Evolutionary conservation across 2,113 vertebrate species (phyloP), one percentile per base, ranked within the genome.

Genomic region (Leptocoma aspasia): DNA sequence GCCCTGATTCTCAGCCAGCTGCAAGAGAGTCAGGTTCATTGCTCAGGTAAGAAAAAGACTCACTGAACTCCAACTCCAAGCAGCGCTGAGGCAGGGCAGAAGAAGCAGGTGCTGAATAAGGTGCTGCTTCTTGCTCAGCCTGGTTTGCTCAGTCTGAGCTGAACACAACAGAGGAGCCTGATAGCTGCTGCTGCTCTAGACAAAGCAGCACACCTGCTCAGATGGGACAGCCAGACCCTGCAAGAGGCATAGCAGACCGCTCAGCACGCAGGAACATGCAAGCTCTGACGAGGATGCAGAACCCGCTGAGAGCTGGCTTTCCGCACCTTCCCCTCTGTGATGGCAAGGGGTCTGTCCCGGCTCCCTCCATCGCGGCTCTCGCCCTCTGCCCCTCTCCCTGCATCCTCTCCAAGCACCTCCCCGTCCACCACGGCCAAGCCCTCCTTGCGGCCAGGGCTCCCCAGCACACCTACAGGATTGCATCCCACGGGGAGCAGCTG

Each of bases 201-300:
- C 24, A 44, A 28, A 69, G 64, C 63, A 10, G 13, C 2, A 4
- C 41, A 44, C 35, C 76, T 31, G 44, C 70, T 68, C 88, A 33
- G 49, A 33, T 19, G 61, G 82, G 73, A 63, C 61, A 72, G 70
- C 35, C 69, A 39, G 65, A 50, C 42, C 20, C 60, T 2, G 3
- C 35, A 18, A 77, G 69, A 13, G 31, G 16, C 85, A 63, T 0
- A 31, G 35, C 56, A 70, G 27, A 56, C 14, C 24, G 1, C 35
- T 45, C 56, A 6, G 39, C 3, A 1, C 0, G 2, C 33, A 13
- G 49, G 11, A 54, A 60, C 1, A 2, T 1, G 4, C 1, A 1
- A 37, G 28, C 27, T 65, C 59, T 30, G 90, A 30, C 21, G 6
- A 31, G 37, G 50, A 28, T 17, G 33, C 26, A 39, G 30, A 82